Conservation (phyloP, 2,113 vertebrate genomes). For the Archilochus colubris region DNA sequence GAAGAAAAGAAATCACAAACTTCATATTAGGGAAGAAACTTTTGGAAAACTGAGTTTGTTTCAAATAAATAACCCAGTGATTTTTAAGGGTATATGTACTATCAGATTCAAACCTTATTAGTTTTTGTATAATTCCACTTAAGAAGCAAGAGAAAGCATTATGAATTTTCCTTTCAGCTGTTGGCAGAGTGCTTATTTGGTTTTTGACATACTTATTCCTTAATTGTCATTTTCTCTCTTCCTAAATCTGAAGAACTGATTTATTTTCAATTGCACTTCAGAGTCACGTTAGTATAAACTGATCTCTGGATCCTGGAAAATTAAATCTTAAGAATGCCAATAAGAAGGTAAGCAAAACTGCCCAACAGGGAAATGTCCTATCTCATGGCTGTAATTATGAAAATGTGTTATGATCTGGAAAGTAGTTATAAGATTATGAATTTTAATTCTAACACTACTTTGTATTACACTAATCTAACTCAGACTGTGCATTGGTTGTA, state of each 20-base stretch:
- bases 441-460: conserved; percentile 38
- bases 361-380: conserved; percentile 22
- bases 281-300: conserved; percentile 29
- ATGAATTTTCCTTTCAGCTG: not conserved
- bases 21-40: not conserved
- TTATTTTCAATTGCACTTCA: conserved; percentile 57
- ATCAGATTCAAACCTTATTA: not conserved
- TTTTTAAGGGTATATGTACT: not conserved
- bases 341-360: conserved; percentile 55
- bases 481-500: conserved; percentile 8
- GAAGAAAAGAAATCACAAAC: not conserved
- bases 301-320: conserved; percentile 51
- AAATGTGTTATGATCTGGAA: conserved; percentile 16
- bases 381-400: conserved; percentile 32
- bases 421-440: conserved; percentile 38
- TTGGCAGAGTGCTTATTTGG: not conserved
- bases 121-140: not conserved
- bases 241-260: conserved; percentile 31
- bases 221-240: conserved; percentile 8
- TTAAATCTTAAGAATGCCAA: conserved; percentile 52
- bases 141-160: conserved; percentile 1
- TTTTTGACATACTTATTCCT: conserved; percentile 11
- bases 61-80: not conserved
- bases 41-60: not conserved
- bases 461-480: conserved; percentile 20